Evolutionary conservation across 2,888 invertebrate genomes (phyloP).

Genomic region (Tyria jacobaeae): DNA sequence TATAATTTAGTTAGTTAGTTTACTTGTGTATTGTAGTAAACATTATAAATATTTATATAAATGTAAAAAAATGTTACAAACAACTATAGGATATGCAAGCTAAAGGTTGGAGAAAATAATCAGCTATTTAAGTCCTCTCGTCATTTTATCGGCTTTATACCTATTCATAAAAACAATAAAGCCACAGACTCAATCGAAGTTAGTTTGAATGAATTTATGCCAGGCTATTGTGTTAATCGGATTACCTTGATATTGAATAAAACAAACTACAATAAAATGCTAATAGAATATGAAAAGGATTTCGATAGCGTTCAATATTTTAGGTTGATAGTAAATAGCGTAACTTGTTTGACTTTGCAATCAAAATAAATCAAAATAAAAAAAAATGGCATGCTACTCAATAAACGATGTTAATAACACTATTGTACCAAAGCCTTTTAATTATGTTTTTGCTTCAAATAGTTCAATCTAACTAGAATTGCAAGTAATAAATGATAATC

Average conservation of each 20-base stretch:
- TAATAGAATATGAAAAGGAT: not conserved
- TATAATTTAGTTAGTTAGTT: too few relatives aligned
- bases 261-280: not conserved
- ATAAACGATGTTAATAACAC: too few relatives aligned
- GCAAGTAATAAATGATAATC: too few relatives aligned
- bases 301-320: not conserved
- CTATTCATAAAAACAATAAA: conserved; percentile 13
- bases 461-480: too few relatives aligned
- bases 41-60: too few relatives aligned
- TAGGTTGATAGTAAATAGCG: not conserved
- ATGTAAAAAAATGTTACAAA: not conserved
- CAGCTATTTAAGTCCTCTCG: conserved; percentile 7
- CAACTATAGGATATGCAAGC: not conserved
- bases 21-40: too few relatives aligned
- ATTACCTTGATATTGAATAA: not conserved
- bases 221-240: conserved; percentile 4
- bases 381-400: too few relatives aligned
- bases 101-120: not conserved
- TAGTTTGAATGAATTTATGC: conserved; percentile 12
- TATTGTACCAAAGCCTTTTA: too few relatives aligned
- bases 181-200: conserved; percentile 5
- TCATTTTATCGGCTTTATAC: too few relatives aligned
- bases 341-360: too few relatives aligned
- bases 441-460: too few relatives aligned
- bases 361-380: too few relatives aligned